These are phyloP conservation scores for Tigriopus japonicus DNA, from an alignment of 1,140 invertebrate species.

Conservation along the genomic window DNA sequence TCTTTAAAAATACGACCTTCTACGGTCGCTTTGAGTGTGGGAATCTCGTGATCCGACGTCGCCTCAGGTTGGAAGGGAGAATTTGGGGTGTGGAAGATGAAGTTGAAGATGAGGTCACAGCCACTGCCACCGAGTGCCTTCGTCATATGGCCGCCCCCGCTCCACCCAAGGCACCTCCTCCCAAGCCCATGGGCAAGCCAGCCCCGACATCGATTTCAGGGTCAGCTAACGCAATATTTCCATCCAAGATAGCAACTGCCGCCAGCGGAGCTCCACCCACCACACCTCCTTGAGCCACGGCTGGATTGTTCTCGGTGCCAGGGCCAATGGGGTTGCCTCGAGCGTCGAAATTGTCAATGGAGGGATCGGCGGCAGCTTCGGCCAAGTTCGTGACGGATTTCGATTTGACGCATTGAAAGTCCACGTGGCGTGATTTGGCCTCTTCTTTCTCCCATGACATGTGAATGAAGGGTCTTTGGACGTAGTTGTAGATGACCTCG, in stretches of 20 bases:
- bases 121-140: no score
- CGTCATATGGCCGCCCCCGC: no score
- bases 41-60: background rate
- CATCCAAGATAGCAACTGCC: no score
- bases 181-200: no score
- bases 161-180: no score
- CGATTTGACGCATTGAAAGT: conserved; percentile 89
- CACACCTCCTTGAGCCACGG: background rate
- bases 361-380: conserved; percentile 71
- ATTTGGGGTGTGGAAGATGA: background rate
- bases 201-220: no score
- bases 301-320: background rate
- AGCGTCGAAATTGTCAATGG: conserved; percentile 28
- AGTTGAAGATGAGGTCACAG: no score
- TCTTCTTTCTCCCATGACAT: conserved; percentile 99
- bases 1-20: no score
- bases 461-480: conserved; percentile 96
- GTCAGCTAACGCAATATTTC: no score
- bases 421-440: conserved; percentile 93
- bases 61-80: background rate
- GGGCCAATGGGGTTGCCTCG: conserved; percentile 15
- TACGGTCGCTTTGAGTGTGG: no score
- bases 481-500: conserved; percentile 92
- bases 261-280: background rate
- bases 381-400: conserved; percentile 84